Evolutionary conservation across 2,797 vertebrate genomes (phyloP).

Genomic region (Coregonus suidteri): DNA sequence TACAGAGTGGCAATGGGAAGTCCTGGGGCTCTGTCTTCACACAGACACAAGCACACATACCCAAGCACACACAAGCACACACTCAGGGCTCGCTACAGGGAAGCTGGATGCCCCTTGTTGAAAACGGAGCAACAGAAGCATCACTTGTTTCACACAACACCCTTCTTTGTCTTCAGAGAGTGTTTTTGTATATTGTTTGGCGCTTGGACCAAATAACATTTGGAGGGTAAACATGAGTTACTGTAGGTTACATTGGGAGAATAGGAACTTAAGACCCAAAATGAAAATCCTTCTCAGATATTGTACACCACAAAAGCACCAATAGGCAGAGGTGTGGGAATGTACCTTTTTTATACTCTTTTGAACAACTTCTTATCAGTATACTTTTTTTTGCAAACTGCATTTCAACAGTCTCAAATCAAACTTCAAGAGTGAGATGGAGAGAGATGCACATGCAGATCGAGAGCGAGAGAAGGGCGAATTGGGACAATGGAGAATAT

Average conservation of each 20-base stretch:
- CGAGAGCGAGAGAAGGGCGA: background rate
- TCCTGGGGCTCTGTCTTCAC: background rate
- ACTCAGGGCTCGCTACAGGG: background rate
- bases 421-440: background rate
- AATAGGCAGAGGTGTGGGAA: background rate
- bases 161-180: background rate
- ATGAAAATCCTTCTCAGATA: background rate
- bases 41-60: conserved; percentile 1
- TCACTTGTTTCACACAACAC: background rate
- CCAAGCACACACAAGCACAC: background rate
- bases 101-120: background rate
- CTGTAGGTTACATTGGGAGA: background rate
- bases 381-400: background rate
- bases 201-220: background rate
- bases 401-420: background rate
- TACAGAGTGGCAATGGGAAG: background rate
- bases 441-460: background rate
- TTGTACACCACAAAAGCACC: no score
- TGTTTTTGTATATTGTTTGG: background rate
- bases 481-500: background rate
- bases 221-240: background rate
- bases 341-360: background rate
- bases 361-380: background rate
- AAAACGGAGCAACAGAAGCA: background rate
- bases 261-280: background rate